phyloP scores from a whole-genome alignment of 1,140 invertebrate genomes.

The Neomicropteryx cornuta region DNA sequence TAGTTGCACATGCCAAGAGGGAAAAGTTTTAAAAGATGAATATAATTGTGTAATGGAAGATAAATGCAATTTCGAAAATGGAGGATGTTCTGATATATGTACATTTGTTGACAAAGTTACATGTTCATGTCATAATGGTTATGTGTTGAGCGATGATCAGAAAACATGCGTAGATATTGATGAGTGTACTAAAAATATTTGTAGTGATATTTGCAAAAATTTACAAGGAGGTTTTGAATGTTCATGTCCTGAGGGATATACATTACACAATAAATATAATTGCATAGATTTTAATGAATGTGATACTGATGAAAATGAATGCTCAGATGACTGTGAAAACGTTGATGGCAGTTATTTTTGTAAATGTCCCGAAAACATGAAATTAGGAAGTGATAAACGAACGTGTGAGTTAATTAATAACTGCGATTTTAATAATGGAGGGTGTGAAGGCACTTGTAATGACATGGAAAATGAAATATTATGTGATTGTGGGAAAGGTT shows the following conservation, averaged over 20 bases:
- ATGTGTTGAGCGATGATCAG: conserved; percentile 19
- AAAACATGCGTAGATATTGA: conserved; percentile 45
- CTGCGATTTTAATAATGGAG: conserved; percentile 39
- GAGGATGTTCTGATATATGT: conserved; percentile 43
- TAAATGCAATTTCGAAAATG: conserved; percentile 51
- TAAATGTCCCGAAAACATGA: conserved; percentile 40
- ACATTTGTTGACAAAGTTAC: conserved; percentile 31
- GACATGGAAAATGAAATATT: not conserved
- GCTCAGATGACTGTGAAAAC: conserved; percentile 55
- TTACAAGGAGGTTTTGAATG: too few species aligned
- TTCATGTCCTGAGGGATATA: too few species aligned
- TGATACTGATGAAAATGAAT: too few species aligned
- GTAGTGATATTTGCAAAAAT: too few species aligned
- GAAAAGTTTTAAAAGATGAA: conserved; percentile 22
- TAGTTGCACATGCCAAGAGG: conserved; percentile 30
- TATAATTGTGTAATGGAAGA: conserved; percentile 49
- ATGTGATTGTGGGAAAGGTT: conserved; percentile 37
- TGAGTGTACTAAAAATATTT: conserved; percentile 50
- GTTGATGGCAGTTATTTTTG: conserved; percentile 56
- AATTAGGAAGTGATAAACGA: conserved; percentile 28
- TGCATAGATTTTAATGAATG: too few species aligned
- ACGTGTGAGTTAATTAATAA: conserved; percentile 42
- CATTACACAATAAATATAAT: too few species aligned
- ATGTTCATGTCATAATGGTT: conserved; percentile 43
- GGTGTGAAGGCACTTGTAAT: conserved; percentile 29